Percentiles rank a stretch among this genome's conserved stretches.
Evolutionary conservation across 2,797 vertebrate genomes (phyloP).

Genomic region (Vireo griseus): DNA sequence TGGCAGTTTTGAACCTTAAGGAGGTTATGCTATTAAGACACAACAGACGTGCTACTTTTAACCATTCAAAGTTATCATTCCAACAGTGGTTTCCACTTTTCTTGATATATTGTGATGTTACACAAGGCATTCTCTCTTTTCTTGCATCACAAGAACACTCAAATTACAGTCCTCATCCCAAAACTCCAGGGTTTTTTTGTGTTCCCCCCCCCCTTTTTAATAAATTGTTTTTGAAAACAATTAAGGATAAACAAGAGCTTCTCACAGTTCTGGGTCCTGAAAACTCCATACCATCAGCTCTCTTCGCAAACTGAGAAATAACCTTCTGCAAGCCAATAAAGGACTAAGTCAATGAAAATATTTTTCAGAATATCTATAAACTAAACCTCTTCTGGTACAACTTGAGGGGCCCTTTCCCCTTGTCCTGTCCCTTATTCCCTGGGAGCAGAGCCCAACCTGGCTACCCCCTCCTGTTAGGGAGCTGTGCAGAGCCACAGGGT

Average conservation of each 20-base stretch:
- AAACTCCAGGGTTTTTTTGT: neutral
- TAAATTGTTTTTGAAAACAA: neutral
- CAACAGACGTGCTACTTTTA: neutral
- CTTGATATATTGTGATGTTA: neutral
- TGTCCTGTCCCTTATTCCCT: neutral
- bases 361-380: neutral
- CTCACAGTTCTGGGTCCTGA: neutral
- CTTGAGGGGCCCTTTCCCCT: too few species aligned
- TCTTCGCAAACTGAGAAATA: neutral
- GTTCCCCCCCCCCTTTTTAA: neutral
- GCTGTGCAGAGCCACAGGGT: neutral
- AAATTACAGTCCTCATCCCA: neutral
- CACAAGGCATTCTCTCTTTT: neutral
- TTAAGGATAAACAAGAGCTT: neutral
- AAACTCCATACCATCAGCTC: neutral
- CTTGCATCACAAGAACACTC: neutral
- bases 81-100: neutral
- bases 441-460: neutral
- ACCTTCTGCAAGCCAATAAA: neutral
- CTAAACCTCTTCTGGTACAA: too few species aligned
- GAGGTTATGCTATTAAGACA: neutral
- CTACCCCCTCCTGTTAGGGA: neutral
- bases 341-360: neutral
- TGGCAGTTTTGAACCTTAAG: slow-evolving; percentile 10
- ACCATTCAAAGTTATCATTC: neutral